Evolutionary conservation across 1,140 invertebrate species (phyloP).

Genomic region (Hetaerina americana): DNA sequence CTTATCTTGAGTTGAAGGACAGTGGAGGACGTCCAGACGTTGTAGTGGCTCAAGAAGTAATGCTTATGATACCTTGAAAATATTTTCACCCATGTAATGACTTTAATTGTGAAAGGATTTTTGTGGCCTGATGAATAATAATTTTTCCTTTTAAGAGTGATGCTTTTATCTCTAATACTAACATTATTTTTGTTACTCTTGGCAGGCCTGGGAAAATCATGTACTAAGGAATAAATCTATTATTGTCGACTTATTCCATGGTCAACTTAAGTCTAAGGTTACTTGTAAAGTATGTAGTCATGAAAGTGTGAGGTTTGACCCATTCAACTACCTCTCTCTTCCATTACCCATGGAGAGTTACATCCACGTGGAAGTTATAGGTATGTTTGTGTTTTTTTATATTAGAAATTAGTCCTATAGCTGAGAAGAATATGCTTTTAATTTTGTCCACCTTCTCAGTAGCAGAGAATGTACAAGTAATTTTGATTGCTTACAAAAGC

Average conservation of each 20-base stretch:
- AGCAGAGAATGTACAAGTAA: too few species aligned
- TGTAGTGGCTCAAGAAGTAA: conserved; percentile 51
- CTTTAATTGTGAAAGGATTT: not conserved
- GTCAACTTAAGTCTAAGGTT: conserved; percentile 72
- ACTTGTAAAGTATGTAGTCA: conserved; percentile 64
- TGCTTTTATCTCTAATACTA: not conserved
- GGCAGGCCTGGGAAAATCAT: conserved; percentile 70
- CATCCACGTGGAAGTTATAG: conserved; percentile 56
- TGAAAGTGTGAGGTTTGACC: conserved; percentile 75
- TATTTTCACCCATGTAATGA: conserved; percentile 23
- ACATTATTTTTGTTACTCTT: conserved; percentile 18
- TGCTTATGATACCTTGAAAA: conserved; percentile 17
- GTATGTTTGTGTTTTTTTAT: conserved; percentile 29
- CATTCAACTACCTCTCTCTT: conserved; percentile 75
- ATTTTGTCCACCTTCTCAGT: too few species aligned
- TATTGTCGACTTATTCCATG: conserved; percentile 81
- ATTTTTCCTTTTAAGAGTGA: too few species aligned
- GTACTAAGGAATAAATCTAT: conserved; percentile 62
- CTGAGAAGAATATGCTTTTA: too few species aligned
- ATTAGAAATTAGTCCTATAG: conserved; percentile 10
- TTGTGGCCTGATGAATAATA: not conserved
- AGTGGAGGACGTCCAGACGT: conserved; percentile 62
- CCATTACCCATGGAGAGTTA: conserved; percentile 71
- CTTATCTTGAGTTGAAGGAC: conserved; percentile 62
- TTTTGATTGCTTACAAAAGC: too few species aligned